These are phyloP conservation scores for Sinella curviseta DNA, from an alignment of 1,140 invertebrate species.

Conservation along the genomic window DNA sequence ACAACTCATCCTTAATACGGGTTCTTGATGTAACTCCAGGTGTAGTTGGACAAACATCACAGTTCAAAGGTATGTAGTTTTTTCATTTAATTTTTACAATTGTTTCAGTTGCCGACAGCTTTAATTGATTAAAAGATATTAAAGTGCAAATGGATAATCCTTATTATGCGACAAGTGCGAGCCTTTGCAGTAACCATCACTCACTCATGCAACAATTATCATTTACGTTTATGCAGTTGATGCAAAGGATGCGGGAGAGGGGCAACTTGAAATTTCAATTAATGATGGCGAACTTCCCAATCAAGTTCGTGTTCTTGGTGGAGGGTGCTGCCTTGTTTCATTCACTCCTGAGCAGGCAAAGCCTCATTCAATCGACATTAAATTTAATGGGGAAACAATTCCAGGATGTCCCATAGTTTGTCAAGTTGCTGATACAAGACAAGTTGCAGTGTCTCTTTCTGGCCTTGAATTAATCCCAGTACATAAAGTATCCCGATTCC, in stretches of 20 bases:
- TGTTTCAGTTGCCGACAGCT: not conserved
- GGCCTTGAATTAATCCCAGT: slow-evolving; percentile 85
- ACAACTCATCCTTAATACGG: slow-evolving; percentile 85
- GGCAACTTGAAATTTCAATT: slow-evolving; percentile 95
- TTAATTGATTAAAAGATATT: not conserved
- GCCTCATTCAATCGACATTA: slow-evolving; percentile 93
- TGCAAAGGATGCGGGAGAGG: slow-evolving; percentile 92
- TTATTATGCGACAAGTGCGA: too few species aligned
- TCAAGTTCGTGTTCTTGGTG: slow-evolving; percentile 92
- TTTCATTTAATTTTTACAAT: not conserved
- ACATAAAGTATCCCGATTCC: slow-evolving; percentile 80
- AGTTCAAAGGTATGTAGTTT: slow-evolving; percentile 75
- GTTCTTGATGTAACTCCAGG: slow-evolving; percentile 85
- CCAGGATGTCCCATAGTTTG: slow-evolving; percentile 87
- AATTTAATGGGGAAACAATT: slow-evolving; percentile 95
- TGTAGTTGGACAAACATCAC: slow-evolving; percentile 85
- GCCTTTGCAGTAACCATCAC: too few species aligned
- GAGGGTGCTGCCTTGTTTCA: slow-evolving; percentile 88
- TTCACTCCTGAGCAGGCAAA: slow-evolving; percentile 91
- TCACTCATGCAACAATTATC: too few species aligned
- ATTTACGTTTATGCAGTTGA: too few species aligned
- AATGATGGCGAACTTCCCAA: slow-evolving; percentile 97
- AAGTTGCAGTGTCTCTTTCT: slow-evolving; percentile 73
- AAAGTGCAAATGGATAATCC: too few species aligned
- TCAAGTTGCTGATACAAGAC: slow-evolving; percentile 75